These are phyloP conservation scores for Dicerorhinus sumatrensis DNA, from an alignment of 2,113 vertebrate genomes.

Conservation along the genomic window DNA sequence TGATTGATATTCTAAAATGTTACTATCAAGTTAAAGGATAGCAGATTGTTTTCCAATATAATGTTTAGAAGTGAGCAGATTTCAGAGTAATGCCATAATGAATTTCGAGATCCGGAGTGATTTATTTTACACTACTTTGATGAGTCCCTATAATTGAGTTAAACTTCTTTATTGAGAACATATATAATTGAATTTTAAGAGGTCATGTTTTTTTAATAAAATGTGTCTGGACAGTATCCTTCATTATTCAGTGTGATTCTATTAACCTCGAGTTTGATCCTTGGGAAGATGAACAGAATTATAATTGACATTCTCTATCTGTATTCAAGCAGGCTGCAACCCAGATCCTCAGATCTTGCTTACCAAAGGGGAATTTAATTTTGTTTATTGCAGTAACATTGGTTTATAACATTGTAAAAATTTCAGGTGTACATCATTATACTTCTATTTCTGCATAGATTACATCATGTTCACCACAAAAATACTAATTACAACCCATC, in stretches of 20 bases:
- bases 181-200: constrained; percentile 13
- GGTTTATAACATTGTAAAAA: no score
- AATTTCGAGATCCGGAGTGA: neutral
- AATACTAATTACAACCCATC: no score
- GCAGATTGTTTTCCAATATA: neutral
- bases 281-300: neutral
- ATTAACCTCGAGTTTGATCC: neutral
- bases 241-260: neutral
- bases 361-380: neutral
- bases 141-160: neutral
- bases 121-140: neutral
- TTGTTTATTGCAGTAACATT: no score
- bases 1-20: neutral
- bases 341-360: neutral
- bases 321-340: neutral
- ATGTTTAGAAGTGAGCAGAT: neutral
- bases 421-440: no score
- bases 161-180: neutral
- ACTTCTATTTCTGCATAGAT: no score
- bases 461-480: no score
- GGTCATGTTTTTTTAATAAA: neutral
- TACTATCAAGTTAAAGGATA: neutral
- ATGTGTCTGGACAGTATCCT: neutral
- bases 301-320: neutral
- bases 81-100: neutral